A percentile compares a stretch with the other conserved stretches of the same genome.
Evolutionary conservation across 1,140 invertebrate species (phyloP).

Genomic region (Drosophila erecta): DNA sequence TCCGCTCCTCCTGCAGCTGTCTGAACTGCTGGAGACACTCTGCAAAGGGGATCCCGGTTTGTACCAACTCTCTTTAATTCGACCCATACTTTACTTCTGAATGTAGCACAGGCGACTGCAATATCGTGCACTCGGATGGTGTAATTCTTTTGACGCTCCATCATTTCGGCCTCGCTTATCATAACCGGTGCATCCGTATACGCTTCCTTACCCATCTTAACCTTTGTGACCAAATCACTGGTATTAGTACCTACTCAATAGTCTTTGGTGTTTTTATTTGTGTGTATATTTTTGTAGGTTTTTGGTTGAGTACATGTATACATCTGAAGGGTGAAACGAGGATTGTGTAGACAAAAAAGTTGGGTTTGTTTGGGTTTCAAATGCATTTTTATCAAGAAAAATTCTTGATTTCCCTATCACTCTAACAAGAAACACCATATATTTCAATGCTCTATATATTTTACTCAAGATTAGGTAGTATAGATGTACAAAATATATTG

Average conservation of each 20-base stretch:
- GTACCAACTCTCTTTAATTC: background rate
- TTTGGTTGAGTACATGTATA: background rate
- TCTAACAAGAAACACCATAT: too few species aligned
- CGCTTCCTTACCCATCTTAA: background rate
- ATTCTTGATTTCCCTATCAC: too few species aligned
- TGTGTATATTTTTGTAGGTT: conserved; percentile 2
- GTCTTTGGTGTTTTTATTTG: background rate
- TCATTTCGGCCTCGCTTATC: conserved; percentile 6
- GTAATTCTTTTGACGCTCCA: conserved; percentile 9
- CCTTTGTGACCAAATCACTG: background rate
- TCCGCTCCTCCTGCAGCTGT: conserved; percentile 17
- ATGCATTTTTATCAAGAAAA: too few species aligned
- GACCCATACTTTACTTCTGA: conserved; percentile 5
- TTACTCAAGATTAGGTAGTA: background rate
- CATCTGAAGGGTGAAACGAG: background rate
- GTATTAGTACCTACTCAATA: background rate
- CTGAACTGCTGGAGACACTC: conserved; percentile 8
- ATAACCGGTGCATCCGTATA: background rate
- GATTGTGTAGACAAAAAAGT: background rate
- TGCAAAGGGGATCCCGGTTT: background rate
- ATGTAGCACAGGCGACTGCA: background rate
- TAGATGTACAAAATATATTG: conserved; percentile 17
- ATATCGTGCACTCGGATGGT: conserved; percentile 15
- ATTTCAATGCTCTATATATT: background rate
- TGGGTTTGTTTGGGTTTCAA: too few species aligned